Evolutionary conservation across 2,113 vertebrate species (phyloP), one percentile per base, ranked within the genome.

Genomic region (Thunnus thynnus): DNA sequence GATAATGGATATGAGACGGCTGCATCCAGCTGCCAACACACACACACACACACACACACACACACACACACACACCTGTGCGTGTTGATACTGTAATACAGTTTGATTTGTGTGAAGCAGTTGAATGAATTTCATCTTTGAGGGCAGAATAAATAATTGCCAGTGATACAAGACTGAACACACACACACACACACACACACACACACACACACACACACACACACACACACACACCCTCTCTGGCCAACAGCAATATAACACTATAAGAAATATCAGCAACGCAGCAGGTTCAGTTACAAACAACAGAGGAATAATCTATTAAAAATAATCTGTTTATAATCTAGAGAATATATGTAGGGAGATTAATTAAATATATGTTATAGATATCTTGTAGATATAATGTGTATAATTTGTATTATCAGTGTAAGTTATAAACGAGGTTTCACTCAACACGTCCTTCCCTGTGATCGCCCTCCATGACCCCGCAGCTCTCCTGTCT

Each of bases 1-100:
- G 51, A 92, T 90, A 88, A 90, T 89, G 88, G 79, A 88, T 84
- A 89, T 86, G 85, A 90, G 87, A 84, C 5, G 51, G 72, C 77
- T 83, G 22, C 62, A 82, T 82, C 55, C 65, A 82, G 72, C 77
- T 65, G 68, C 52, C 30, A 67, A 50, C 25, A 18, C 25, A 32
- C 54, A 27, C 50, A 60, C 50, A 61, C 51, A 56, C 46, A 5
- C 32, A 32, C 32, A 5, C 32, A 32, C 32, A 32, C 32, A 32
- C 32, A 58, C 69, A 78, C 73, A 47, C 57, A n/a, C 55, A 57
- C 55, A 70, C 61, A 73, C 56, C 5, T 58, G 18, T 32, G 20
- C 9, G 17, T 64, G 69, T 75, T 75, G 1, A 87, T 87, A 83
- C 80, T 52, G 67, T 83, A 80, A 87, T 76, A 76, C 80, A 83